Conservation (phyloP, 1,140 invertebrate genomes). For the Muscidifurax raptorellus region DNA sequence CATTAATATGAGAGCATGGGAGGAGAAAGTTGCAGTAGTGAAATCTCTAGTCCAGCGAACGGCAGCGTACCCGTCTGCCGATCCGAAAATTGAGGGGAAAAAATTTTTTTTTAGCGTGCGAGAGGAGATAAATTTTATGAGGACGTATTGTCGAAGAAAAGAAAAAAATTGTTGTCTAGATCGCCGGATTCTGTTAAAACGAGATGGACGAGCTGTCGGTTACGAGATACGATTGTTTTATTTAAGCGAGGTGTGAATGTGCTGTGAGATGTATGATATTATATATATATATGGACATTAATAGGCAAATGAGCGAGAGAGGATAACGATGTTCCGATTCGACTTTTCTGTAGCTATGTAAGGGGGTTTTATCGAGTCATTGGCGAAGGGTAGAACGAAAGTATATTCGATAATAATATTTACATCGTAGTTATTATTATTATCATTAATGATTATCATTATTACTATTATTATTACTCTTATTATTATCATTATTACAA, state of each 20-base stretch:
- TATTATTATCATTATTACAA: slow-evolving; percentile 33
- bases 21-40: slow-evolving; percentile 68
- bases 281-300: neutral
- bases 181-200: slow-evolving; percentile 17
- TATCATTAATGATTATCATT: slow-evolving; percentile 41
- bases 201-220: slow-evolving; percentile 10
- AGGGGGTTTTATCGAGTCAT: slow-evolving; percentile 47
- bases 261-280: neutral
- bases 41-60: slow-evolving; percentile 75
- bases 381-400: slow-evolving; percentile 44
- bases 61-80: slow-evolving; percentile 67
- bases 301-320: slow-evolving; percentile 5
- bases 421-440: slow-evolving; percentile 41
- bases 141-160: neutral
- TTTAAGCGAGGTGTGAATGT: neutral
- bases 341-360: slow-evolving; percentile 44
- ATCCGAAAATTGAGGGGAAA: slow-evolving; percentile 64
- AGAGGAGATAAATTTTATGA: slow-evolving; percentile 12
- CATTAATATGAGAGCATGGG: slow-evolving; percentile 51
- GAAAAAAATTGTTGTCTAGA: slow-evolving; percentile 15
- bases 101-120: slow-evolving; percentile 9
- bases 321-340: slow-evolving; percentile 43
- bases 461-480: slow-evolving; percentile 36
- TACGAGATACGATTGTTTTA: slow-evolving; percentile 17
- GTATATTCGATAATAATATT: slow-evolving; percentile 49